phyloP scores from a whole-genome alignment of 2,888 invertebrate species.

The Meteorus colon region DNA sequence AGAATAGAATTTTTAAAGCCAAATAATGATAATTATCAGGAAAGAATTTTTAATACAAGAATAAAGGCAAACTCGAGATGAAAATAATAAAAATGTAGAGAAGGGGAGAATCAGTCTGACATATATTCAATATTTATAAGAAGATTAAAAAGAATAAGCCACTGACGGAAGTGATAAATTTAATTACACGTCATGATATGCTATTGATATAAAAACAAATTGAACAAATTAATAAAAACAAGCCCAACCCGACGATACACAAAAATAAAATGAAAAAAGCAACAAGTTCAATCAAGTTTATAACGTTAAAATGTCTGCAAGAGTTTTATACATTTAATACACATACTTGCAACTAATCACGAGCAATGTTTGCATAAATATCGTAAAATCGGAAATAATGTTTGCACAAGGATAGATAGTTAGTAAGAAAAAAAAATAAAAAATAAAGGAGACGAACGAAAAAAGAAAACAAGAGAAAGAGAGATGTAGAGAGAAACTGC shows the following conservation, averaged over 20 bases:
- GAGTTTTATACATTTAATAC: constrained; percentile 14
- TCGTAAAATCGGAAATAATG: constrained; percentile 36
- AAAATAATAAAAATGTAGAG: no score
- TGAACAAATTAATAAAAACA: background rate
- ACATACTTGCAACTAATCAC: constrained; percentile 23
- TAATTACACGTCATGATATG: background rate
- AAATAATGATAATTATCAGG: no score
- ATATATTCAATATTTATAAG: no score
- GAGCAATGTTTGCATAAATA: constrained; percentile 35
- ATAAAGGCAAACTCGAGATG: background rate
- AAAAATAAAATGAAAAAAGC: background rate
- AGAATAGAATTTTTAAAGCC: no score
- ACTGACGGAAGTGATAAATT: constrained; percentile 6
- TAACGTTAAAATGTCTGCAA: background rate
- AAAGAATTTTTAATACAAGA: no score
- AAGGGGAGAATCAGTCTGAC: no score
- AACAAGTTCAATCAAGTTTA: constrained; percentile 19
- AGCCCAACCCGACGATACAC: background rate
- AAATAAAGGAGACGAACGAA: no score
- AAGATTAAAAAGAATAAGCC: no score
- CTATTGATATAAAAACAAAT: background rate
- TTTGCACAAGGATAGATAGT: constrained; percentile 17
- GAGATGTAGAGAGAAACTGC: constrained; percentile 1
- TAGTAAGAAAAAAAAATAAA: background rate
- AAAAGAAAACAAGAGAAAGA: background rate